Base-by-base conservation (phyloP, 2,888 invertebrate genomes). In the Arge pagana region DNA sequence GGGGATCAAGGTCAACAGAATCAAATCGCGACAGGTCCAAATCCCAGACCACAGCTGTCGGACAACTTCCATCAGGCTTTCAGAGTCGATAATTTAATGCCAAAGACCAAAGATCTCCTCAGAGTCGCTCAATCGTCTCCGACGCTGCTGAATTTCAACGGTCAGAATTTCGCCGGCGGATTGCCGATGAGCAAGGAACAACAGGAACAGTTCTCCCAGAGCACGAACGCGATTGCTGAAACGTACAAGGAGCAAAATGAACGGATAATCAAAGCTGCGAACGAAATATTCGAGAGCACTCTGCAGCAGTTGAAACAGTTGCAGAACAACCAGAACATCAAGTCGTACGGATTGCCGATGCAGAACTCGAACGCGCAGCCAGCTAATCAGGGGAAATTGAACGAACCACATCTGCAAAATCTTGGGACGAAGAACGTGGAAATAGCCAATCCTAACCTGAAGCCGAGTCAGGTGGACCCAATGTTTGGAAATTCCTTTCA, bases 391-490 rank as follows among this genome's bases (percentile, higher is more conserved):
- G 33, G 28, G 28, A 26, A 58, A 13, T 24, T 57, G 0, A 61
- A 61, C 5, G 67, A 62, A 36, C 67, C 72, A 3, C 76, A 74
- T 21, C 45, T 74, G 11, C 76, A 74, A 5, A 64, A 63, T 19
- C 54, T 74, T 1, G 70, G 67, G 3, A 57, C 68, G 5, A 71
- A 70, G 33, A 74, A 70, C 15, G 75, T 76, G 0, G 70, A 76
- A 36, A 76, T 76, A 7, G 23, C 70, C 3, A 76, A 76, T 65
- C 75, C 75, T 0, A 71, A 69, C 45, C 54, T 73, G 1, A 74
- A 70, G 24, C 66, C 67, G 3, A 71, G 62, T 33, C 58, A 66
- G 2, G 43, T 68, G 2, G 71, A 71, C 24, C 41, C 64, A 2
- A 53, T 63, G 0, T 21, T 63, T 2, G 24, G 65, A 0, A 70